A percentile compares a stretch with the other conserved stretches of the same genome.
Evolutionary conservation across 2,888 invertebrate species (phyloP).

Genomic region (Aleiodes leptofemur): DNA sequence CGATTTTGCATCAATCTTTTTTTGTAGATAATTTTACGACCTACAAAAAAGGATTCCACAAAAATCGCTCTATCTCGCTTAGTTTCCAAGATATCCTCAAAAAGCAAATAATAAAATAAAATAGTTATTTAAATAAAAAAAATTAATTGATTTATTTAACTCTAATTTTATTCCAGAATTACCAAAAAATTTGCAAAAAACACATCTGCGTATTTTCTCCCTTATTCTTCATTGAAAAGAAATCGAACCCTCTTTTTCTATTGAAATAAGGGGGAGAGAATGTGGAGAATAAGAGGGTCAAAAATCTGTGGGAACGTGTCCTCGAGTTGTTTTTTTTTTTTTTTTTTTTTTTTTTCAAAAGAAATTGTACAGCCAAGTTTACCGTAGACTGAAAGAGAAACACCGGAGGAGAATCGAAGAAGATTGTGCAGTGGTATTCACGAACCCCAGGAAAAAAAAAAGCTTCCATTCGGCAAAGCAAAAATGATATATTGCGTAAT

Average conservation of each 20-base stretch:
- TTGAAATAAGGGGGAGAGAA: constrained; percentile 4
- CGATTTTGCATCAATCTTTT: no score
- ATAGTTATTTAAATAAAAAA: no score
- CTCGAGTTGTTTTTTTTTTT: not conserved
- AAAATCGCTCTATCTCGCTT: no score
- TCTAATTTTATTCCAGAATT: not conserved
- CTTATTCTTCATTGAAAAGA: constrained; percentile 14
- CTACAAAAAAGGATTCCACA: no score
- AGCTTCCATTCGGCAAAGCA: no score
- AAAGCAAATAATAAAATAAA: no score
- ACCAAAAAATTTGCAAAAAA: not conserved
- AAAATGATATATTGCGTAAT: constrained; percentile 33
- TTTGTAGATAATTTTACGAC: no score
- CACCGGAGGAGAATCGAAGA: not conserved
- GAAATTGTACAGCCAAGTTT: constrained; percentile 10
- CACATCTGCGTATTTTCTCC: constrained; percentile 18
- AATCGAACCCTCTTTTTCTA: constrained; percentile 5
- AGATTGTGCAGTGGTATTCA: constrained; percentile 7
- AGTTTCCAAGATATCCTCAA: no score
- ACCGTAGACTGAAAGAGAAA: constrained; percentile 6
- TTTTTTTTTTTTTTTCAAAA: constrained; percentile 1
- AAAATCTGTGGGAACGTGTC: constrained; percentile 34
- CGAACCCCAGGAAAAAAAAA: not conserved
- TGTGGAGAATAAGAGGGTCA: not conserved
- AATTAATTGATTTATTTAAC: no score